phyloP scores from a whole-genome alignment of 1,140 invertebrate genomes.

The Euwallacea similis region DNA sequence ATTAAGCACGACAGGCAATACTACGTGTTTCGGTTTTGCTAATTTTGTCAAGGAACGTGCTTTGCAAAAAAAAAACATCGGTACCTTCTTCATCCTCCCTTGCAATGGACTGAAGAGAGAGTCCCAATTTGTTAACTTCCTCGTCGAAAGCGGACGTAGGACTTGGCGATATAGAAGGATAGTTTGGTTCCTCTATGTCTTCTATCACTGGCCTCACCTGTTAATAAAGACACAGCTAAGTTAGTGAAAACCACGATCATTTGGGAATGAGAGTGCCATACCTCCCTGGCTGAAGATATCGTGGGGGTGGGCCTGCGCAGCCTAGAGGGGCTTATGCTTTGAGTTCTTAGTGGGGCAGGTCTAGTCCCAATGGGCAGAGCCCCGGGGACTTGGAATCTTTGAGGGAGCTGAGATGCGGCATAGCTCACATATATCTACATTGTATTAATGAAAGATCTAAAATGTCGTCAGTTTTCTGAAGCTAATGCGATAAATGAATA shows the following conservation, averaged over 20 bases:
- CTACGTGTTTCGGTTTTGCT: no score
- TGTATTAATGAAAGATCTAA: no score
- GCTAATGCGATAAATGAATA: no score
- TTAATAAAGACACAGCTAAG: not conserved
- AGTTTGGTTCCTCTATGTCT: constrained; percentile 45
- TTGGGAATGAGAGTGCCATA: not conserved
- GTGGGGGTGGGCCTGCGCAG: constrained; percentile 38
- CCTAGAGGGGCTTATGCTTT: constrained; percentile 23
- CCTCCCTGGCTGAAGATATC: constrained; percentile 35
- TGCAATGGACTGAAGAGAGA: constrained; percentile 39
- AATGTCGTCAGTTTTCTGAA: no score
- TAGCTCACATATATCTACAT: constrained; percentile 34
- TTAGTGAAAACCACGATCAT: not conserved
- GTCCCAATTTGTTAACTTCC: constrained; percentile 46
- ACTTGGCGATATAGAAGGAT: constrained; percentile 27
- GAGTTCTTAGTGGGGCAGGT: constrained; percentile 32
- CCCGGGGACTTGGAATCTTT: constrained; percentile 63
- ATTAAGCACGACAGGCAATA: no score
- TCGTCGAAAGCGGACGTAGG: constrained; percentile 42
- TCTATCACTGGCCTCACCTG: constrained; percentile 48
- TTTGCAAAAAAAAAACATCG: not conserved
- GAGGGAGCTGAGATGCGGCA: constrained; percentile 45
- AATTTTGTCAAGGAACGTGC: no score
- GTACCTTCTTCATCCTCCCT: constrained; percentile 41
- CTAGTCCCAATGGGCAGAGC: constrained; percentile 53